Evolutionary conservation across 2,888 invertebrate genomes (phyloP), one percentile per base, ranked within the genome.

Genomic region (Trachelus iudaicus): DNA sequence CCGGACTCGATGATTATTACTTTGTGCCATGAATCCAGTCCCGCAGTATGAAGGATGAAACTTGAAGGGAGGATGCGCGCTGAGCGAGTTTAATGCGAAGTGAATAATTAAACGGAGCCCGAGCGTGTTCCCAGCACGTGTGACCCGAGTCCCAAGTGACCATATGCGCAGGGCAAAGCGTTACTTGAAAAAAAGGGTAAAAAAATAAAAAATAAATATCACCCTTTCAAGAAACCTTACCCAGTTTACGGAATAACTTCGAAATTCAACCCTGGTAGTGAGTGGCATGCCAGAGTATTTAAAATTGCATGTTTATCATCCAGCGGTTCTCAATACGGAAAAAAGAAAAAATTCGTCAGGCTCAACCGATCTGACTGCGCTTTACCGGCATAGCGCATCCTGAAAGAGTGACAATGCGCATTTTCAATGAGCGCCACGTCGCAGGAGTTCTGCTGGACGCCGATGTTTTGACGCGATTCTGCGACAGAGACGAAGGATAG

Each of bases 51-150:
- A 6, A 23, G 31, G 15, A 71, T 30, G 71, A 71, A 9, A 9
- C 2, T 71, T 34, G 12, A 12, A 71, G 33, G 1, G 9, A 34
- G 69, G 23, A 34, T 15, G 35, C 15, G 56, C 75, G 11, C 30
- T 35, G 0, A 34, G 76, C 77, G 74, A 81, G 77, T 82, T 23
- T 80, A 81, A 81, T 80, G 78, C 76, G 75, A 81, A 81, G 78
- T 82, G 81, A 84, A 83, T 84, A 84, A 84, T 83, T 83, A 79
- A 83, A 80, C 37, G 35, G 11, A 37, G 74, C 13, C 12, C 74
- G 74, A 30, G 35, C 11, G 74, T 34, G 12, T 34, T 1, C 23
- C 74, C 33, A 13, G n/a, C 74, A 34, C 74, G 35, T 23, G 37
- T 34, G 34, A 15, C 23, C 74, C 34, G 30, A 71, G 34, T 33